A percentile compares a stretch with the other conserved stretches of the same genome.
Conservation (phyloP, 2,797 vertebrate genomes). For the Scomberomorus guttatus region DNA sequence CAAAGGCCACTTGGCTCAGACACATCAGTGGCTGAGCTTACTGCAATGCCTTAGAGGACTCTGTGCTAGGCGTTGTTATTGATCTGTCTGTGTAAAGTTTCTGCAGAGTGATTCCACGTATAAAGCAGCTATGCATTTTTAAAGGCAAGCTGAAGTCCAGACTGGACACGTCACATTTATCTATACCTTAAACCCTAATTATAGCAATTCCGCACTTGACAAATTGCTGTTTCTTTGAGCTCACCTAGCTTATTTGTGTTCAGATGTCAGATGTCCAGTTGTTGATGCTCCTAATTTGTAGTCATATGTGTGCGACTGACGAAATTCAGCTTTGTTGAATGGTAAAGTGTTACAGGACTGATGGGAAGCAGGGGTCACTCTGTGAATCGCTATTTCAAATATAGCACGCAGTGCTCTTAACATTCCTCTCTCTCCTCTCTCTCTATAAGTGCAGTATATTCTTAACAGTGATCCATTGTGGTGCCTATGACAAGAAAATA, state of each 20-base stretch:
- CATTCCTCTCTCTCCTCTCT: constrained; percentile 63
- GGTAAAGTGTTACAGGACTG: constrained; percentile 39
- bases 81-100: constrained; percentile 86
- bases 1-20: constrained; percentile 81
- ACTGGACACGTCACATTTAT: constrained; percentile 74
- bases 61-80: constrained; percentile 76
- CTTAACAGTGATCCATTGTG: constrained; percentile 82
- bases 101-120: constrained; percentile 76
- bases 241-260: constrained; percentile 33
- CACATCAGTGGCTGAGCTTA: constrained; percentile 78
- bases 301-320: constrained; percentile 64
- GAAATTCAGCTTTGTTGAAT: constrained; percentile 56
- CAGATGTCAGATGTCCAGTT: constrained; percentile 36
- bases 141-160: constrained; percentile 62
- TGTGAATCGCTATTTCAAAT: constrained; percentile 72
- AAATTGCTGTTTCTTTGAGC: constrained; percentile 42
- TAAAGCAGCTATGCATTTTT: constrained; percentile 78
- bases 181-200: constrained; percentile 65
- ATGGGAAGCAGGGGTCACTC: constrained; percentile 64
- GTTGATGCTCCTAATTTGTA: constrained; percentile 59
- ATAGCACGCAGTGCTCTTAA: constrained; percentile 58
- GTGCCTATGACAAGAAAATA: constrained; percentile 83
- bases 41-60: constrained; percentile 78
- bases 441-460: constrained; percentile 71
- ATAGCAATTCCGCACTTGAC: constrained; percentile 66